A percentile compares a stretch with the other conserved stretches of the same genome.
phyloP scores from a whole-genome alignment of 2,888 invertebrate genomes.

The Julus scandinavius region DNA sequence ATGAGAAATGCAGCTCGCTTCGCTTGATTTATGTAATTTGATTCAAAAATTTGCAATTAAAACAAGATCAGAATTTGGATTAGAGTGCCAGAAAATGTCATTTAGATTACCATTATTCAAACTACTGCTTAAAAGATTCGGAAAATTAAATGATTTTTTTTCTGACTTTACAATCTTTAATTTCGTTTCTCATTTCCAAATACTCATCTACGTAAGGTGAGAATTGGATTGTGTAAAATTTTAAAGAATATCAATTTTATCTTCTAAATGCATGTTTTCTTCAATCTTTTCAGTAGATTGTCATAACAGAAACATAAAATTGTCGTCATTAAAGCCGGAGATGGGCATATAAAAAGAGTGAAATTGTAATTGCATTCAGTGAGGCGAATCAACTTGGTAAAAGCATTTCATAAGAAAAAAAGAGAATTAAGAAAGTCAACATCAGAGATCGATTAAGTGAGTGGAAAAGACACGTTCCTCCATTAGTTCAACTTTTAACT shows the following conservation, averaged over 20 bases:
- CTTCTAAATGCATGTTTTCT: neutral
- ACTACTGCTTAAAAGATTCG: neutral
- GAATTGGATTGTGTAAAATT: neutral
- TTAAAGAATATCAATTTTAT: neutral
- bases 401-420: conserved; percentile 11
- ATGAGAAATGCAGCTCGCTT: conserved; percentile 8
- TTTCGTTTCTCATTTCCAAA: neutral
- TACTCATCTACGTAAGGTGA: neutral
- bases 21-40: conserved; percentile 19
- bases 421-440: conserved; percentile 42
- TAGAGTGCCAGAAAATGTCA: neutral
- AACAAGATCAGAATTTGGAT: neutral
- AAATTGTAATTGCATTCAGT: conserved; percentile 34
- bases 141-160: neutral
- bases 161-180: neutral
- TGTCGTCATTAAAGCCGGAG: conserved; percentile 23
- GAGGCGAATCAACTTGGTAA: conserved; percentile 26
- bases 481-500: conserved; percentile 42
- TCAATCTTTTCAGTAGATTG: neutral
- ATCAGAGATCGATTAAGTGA: conserved; percentile 39
- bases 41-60: conserved; percentile 30
- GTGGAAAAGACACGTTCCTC: conserved; percentile 35
- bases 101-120: neutral
- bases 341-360: neutral
- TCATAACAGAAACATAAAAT: conserved; percentile 26